Evolutionary conservation across 2,888 invertebrate species (phyloP), one percentile per base, ranked within the genome.

Genomic region (Microchrysa polita): DNA sequence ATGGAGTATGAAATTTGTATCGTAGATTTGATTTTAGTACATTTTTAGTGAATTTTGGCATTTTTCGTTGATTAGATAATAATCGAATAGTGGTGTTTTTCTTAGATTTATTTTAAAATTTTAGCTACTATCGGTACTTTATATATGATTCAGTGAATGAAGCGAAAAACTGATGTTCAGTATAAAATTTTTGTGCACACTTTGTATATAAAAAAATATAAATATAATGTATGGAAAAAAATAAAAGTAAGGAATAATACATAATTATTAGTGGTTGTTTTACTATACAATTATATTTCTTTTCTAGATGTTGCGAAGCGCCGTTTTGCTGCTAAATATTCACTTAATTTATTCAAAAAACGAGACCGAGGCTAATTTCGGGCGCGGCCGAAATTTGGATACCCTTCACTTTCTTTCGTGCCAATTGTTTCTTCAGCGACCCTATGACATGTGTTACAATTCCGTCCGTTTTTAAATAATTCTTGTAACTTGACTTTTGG

Each of bases 171-270:
- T 55, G 57, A 55, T 69, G 55, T 55, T 69, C 40, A 69, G 65
- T 65, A n/a, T n/a, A 12, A 55, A 34, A 18, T 42, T 57, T 69
- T 69, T 69, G 57, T 69, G 69, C 69, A 69, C 69, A 57, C 48
- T 69, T 69, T 69, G 69, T 69, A 69, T 14, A 69, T 69, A 69
- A 57, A n/a, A n/a, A 34, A 69, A 34, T 57, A 69, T 69, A 23
- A 67, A 69, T 52, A 69, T 57, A 69, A 34, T 69, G 69, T 55
- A 69, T 65, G 57, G 23, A 55, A 69, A 57, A 44, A 57, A 55
- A 34, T 18, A 65, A 67, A 53, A 53, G 27, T 67, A 69, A 69
- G 69, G 27, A 65, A 53, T 34, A 23, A 52, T 53, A 67, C 55
- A 34, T 67, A 67, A 53, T 23, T 53, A 65, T 18, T 9, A 48